Conservation (phyloP, 2,888 invertebrate genomes). For the Sericinus montela region DNA sequence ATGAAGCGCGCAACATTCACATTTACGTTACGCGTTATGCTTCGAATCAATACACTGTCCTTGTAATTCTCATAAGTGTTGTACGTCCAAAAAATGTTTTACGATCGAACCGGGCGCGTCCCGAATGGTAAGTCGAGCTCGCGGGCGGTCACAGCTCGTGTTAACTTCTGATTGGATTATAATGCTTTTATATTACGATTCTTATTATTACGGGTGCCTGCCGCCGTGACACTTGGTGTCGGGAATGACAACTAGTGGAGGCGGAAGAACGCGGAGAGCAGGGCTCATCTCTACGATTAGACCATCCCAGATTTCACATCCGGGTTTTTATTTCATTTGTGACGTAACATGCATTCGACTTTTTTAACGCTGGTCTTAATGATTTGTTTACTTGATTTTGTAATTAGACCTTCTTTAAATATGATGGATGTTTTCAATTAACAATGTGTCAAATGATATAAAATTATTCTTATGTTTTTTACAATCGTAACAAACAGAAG, state of each 20-base stretch:
- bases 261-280: background rate
- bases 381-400: too few relatives aligned
- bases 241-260: slow-evolving; percentile 41
- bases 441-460: too few relatives aligned
- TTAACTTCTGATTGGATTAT: slow-evolving; percentile 75
- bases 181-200: slow-evolving; percentile 76
- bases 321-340: slow-evolving; percentile 10
- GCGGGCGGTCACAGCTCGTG: slow-evolving; percentile 70
- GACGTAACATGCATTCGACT: background rate
- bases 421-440: too few relatives aligned
- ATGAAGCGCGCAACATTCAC: slow-evolving; percentile 19
- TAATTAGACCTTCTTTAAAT: too few relatives aligned
- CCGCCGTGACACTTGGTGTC: slow-evolving; percentile 56
- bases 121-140: slow-evolving; percentile 64
- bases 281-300: slow-evolving; percentile 18
- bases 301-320: slow-evolving; percentile 27
- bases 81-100: slow-evolving; percentile 66
- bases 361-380: background rate
- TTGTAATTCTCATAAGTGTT: slow-evolving; percentile 58
- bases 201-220: slow-evolving; percentile 70
- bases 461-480: too few relatives aligned
- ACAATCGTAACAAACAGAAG: slow-evolving; percentile 33
- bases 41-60: slow-evolving; percentile 35
- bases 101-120: slow-evolving; percentile 54
- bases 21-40: slow-evolving; percentile 24